A percentile compares a stretch with the other conserved stretches of the same genome.
Conservation (phyloP, 2,888 invertebrate genomes). For the Eudasyphora cyanicolor region DNA sequence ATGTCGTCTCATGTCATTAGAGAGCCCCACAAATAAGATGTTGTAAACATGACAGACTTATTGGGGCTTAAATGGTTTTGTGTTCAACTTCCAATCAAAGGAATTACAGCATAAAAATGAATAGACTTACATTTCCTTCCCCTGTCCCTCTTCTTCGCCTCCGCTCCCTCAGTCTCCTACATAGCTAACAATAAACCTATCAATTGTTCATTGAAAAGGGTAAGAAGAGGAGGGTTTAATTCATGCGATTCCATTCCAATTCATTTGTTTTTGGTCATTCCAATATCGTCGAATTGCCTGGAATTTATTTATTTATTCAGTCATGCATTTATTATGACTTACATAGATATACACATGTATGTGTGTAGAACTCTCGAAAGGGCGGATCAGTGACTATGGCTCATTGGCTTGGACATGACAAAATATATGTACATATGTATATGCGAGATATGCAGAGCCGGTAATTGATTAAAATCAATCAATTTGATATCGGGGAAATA, state of each 20-base stretch:
- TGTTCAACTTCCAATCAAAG: slow-evolving; percentile 1
- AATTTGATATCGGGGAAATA: slow-evolving; percentile 1
- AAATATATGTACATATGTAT: no score
- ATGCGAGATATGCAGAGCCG: background rate
- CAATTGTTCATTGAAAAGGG: background rate
- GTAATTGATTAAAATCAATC: slow-evolving; percentile 26
- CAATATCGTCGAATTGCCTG: background rate
- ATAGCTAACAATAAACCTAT: background rate
- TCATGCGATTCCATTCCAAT: background rate
- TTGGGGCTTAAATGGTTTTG: slow-evolving; percentile 14
- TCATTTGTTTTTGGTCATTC: background rate
- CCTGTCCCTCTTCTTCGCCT: no score
- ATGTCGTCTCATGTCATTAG: background rate
- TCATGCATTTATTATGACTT: background rate
- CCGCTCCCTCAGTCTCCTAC: no score
- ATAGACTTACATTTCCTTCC: no score
- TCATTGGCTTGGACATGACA: background rate
- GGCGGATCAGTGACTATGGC: no score
- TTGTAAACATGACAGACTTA: slow-evolving; percentile 28
- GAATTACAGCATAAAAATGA: no score
- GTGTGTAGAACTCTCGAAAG: no score
- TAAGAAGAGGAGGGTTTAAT: background rate
- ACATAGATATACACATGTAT: no score
- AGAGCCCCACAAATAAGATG: slow-evolving; percentile 4
- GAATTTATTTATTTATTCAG: background rate